These are phyloP conservation scores for Orthonyx spaldingii DNA, from an alignment of 2,113 vertebrate species.

Conservation along the genomic window DNA sequence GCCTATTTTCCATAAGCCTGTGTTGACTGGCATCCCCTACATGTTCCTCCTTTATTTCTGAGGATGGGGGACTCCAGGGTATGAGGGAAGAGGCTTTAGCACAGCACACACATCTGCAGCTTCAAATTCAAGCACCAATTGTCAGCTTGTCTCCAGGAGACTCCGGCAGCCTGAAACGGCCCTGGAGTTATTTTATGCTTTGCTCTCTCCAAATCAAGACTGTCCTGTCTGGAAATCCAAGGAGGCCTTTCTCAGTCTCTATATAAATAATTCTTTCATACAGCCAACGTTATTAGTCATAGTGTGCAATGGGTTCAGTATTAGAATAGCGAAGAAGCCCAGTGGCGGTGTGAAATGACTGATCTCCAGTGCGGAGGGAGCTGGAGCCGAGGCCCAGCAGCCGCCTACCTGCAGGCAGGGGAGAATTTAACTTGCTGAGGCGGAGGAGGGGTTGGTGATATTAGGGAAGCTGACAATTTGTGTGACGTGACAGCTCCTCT, in stretches of 20 bases:
- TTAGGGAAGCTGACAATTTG: conserved; percentile 33
- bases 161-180: neutral
- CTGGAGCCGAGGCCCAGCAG: conserved; percentile 12
- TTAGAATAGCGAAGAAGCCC: conserved; percentile 54
- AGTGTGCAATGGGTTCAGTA: conserved; percentile 55
- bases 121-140: conserved; percentile 33
- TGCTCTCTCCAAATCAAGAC: conserved; percentile 54
- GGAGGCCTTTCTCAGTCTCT: conserved; percentile 64
- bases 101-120: neutral
- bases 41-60: neutral
- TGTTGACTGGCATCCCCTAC: neutral
- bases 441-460: conserved; percentile 16
- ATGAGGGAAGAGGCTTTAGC: neutral
- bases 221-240: conserved; percentile 60
- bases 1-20: neutral
- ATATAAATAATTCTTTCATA: conserved; percentile 67
- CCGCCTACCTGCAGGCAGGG: conserved; percentile 39
- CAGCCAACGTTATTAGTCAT: conserved; percentile 66
- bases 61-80: neutral
- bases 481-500: conserved; percentile 30
- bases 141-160: neutral
- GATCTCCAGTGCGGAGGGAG: conserved; percentile 45
- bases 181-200: conserved; percentile 53
- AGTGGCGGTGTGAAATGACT: conserved; percentile 61
- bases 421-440: conserved; percentile 46